Evolutionary conservation across 2,113 vertebrate species (phyloP).

Genomic region (Neogale vison): DNA sequence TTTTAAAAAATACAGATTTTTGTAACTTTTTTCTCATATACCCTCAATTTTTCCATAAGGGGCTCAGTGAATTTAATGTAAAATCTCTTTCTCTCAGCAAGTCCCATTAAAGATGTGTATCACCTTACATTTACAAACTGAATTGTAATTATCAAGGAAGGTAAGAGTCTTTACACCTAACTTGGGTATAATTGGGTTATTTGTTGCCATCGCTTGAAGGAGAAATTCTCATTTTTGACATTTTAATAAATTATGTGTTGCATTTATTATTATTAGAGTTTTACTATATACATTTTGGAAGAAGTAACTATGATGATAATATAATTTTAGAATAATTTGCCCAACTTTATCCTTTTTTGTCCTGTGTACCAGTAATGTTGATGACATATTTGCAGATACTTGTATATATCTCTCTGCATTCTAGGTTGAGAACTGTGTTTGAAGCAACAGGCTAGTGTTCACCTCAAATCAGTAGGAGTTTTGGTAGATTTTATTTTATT

Average conservation of each 20-base stretch:
- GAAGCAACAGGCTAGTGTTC: background rate
- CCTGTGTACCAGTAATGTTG: background rate
- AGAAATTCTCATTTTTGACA: constrained; percentile 36
- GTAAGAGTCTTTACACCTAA: background rate
- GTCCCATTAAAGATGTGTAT: background rate
- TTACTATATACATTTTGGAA: constrained; percentile 1
- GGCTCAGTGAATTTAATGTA: background rate
- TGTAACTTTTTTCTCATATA: background rate
- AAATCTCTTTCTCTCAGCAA: background rate
- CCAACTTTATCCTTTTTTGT: background rate
- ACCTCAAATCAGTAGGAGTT: background rate
- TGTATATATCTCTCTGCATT: background rate
- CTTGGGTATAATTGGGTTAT: background rate
- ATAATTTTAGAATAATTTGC: background rate
- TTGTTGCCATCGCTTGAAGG: constrained; percentile 23
- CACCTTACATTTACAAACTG: constrained; percentile 19
- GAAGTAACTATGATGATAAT: constrained; percentile 8
- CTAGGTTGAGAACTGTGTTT: constrained; percentile 11
- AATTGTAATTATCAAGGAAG: constrained; percentile 14
- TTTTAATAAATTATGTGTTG: constrained; percentile 26
- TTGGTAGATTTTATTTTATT: background rate
- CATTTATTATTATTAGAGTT: constrained; percentile 21
- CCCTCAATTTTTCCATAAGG: background rate
- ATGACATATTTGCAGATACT: background rate
- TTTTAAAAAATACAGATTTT: background rate